A percentile compares a stretch with the other conserved stretches of the same genome.
Conservation (phyloP, 92 coral and sea anemone genomes). For the Umimayanthus kanabou region DNA sequence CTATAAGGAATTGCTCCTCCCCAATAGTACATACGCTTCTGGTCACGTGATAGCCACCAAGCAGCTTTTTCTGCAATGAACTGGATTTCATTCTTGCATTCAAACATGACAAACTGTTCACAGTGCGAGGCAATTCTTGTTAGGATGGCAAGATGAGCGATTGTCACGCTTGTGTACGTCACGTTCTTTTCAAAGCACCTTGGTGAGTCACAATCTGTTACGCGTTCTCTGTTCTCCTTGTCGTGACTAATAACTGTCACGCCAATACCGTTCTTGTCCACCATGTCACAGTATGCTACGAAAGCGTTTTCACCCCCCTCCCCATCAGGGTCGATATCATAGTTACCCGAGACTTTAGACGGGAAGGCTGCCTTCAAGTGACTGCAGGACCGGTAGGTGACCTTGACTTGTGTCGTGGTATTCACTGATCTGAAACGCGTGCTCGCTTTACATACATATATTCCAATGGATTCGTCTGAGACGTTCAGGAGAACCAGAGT, state of each 20-base stretch:
- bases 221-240: conserved; percentile 12
- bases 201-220: not conserved
- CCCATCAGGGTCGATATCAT: not conserved
- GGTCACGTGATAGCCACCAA: not conserved
- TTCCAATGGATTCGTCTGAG: too few species aligned
- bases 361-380: conserved; percentile 9
- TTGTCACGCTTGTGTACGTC: not conserved
- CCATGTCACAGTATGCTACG: conserved; percentile 28
- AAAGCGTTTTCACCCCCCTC: conserved; percentile 2
- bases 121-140: not conserved
- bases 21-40: not conserved
- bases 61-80: not conserved
- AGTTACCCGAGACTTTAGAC: not conserved
- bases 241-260: conserved; percentile 31
- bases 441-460: too few species aligned
- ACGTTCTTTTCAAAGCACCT: not conserved
- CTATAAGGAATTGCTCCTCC: conserved; percentile 16
- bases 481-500: too few species aligned
- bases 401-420: too few species aligned
- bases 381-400: too few species aligned
- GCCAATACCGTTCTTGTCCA: not conserved
- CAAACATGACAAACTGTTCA: not conserved
- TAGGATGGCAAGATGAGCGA: not conserved
- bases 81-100: not conserved
- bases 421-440: too few species aligned